Evolutionary conservation across 2,797 vertebrate species (phyloP).

Genomic region (Myiotriccus ornatus): DNA sequence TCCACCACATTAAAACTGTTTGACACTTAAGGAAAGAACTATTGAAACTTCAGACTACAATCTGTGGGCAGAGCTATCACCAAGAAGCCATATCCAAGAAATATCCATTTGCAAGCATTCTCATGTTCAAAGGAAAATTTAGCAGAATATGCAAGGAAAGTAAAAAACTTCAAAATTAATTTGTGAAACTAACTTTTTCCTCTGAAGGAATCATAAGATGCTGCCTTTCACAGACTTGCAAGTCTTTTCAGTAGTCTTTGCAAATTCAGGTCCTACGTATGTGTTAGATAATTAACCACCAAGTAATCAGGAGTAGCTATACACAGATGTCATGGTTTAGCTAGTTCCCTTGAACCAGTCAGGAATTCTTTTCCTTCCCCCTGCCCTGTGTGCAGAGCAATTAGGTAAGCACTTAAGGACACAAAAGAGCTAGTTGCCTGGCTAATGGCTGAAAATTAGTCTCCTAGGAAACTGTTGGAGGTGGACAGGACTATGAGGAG

Average conservation of each 20-base stretch:
- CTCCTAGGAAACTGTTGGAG: too few relatives aligned
- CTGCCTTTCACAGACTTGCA: neutral
- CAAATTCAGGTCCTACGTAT: neutral
- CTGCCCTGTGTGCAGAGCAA: too few relatives aligned
- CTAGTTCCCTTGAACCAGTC: too few relatives aligned
- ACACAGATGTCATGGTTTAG: too few relatives aligned
- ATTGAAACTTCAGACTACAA: neutral
- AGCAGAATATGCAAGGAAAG: neutral
- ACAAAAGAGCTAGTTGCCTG: too few relatives aligned
- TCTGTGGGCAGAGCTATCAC: neutral
- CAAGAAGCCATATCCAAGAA: neutral
- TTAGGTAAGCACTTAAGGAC: too few relatives aligned
- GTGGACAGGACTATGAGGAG: too few relatives aligned
- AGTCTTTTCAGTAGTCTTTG: neutral
- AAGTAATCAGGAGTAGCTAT: neutral
- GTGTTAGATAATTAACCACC: neutral
- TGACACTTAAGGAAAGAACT: neutral
- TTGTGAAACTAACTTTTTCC: neutral
- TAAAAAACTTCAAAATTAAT: neutral
- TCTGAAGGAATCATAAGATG: neutral
- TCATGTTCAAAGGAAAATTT: neutral
- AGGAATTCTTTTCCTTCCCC: too few relatives aligned
- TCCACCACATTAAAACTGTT: neutral
- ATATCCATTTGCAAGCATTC: fast-evolving
- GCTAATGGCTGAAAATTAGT: too few relatives aligned